Conservation (phyloP, 1,140 invertebrate genomes). For the Meteorus sp. region DNA sequence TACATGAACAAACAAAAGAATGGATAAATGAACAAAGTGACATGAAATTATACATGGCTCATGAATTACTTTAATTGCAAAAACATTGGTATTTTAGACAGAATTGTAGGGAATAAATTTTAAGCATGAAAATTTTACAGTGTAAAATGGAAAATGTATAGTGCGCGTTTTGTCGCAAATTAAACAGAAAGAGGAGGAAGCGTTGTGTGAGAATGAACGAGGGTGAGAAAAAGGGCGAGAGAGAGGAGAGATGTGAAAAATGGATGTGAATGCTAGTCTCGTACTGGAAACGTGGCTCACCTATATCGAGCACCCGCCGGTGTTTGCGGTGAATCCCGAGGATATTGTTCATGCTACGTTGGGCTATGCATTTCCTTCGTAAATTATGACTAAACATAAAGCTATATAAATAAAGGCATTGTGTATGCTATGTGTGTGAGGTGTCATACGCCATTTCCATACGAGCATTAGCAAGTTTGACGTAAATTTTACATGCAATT, state of each 20-base stretch:
- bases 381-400: slow-evolving; percentile 22
- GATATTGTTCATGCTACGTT: slow-evolving; percentile 22
- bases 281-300: slow-evolving; percentile 24
- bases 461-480: no score
- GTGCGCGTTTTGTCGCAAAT: slow-evolving; percentile 14
- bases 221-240: neutral
- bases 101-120: slow-evolving; percentile 18
- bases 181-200: neutral
- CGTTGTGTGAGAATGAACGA: neutral
- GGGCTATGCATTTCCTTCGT: slow-evolving; percentile 21
- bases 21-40: no score
- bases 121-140: slow-evolving; percentile 13
- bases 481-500: no score
- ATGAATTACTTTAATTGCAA: slow-evolving; percentile 12
- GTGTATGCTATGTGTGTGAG: no score
- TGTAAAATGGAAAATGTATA: slow-evolving; percentile 9
- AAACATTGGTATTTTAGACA: neutral
- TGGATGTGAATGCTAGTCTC: slow-evolving; percentile 18
- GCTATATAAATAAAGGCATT: slow-evolving; percentile 11
- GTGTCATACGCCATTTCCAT: no score
- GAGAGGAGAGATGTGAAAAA: neutral
- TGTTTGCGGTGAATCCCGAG: slow-evolving; percentile 5
- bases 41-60: slow-evolving; percentile 11
- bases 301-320: slow-evolving; percentile 12
- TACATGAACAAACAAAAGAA: no score